These are phyloP conservation scores for Catharus ustulatus DNA, from an alignment of 2,797 vertebrate species.

Conservation along the genomic window DNA sequence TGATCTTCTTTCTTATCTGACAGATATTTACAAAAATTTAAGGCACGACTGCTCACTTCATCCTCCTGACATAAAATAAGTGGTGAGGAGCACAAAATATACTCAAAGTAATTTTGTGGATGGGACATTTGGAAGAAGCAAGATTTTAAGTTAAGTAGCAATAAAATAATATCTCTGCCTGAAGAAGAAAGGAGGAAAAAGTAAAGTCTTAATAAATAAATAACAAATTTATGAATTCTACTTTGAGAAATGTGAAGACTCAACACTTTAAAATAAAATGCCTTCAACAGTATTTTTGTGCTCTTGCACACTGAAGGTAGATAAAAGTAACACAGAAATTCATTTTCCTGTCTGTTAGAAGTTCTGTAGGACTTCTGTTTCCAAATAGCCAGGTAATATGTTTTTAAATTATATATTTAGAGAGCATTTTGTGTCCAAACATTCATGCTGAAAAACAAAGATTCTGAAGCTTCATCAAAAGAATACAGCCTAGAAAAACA, in stretches of 20 bases:
- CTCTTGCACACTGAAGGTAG: not conserved
- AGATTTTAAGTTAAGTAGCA: not conserved
- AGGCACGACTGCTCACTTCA: not conserved
- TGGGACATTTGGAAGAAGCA: not conserved
- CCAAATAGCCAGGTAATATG: not conserved
- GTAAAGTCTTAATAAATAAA: not conserved
- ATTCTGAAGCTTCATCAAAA: not conserved
- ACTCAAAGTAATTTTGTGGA: not conserved
- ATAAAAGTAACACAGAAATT: constrained; percentile 8
- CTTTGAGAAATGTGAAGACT: not conserved
- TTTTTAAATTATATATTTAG: not conserved
- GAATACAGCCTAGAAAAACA: not conserved
- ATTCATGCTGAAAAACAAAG: not conserved
- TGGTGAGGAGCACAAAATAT: not conserved
- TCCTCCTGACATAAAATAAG: not conserved
- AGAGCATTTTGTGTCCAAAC: not conserved
- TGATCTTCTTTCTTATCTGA: not conserved
- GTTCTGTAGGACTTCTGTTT: not conserved
- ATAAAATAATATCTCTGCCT: not conserved
- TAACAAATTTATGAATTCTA: not conserved
- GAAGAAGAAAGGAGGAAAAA: not conserved
- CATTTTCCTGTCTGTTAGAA: not conserved
- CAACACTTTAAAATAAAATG: not conserved
- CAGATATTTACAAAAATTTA: not conserved
- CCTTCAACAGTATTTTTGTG: not conserved